Percentiles rank a stretch among this genome's conserved stretches.
Evolutionary conservation across 2,113 vertebrate genomes (phyloP).

Genomic region (Python bivittatus): DNA sequence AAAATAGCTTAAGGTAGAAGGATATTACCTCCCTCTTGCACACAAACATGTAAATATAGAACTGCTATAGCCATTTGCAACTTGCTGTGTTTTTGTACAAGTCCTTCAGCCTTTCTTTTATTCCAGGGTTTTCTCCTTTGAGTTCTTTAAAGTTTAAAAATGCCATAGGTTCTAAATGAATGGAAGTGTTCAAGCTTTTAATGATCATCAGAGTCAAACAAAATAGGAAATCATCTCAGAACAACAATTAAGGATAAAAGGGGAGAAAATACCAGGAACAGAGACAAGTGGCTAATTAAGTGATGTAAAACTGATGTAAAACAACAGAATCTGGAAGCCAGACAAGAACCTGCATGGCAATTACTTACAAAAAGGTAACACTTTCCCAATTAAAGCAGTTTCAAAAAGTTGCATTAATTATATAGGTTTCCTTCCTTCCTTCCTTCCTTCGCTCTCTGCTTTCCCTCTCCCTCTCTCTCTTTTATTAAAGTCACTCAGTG

Average conservation of each 20-base stretch:
- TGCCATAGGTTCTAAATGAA: slow-evolving; percentile 43
- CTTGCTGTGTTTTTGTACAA: not conserved
- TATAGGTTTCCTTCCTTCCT: slow-evolving; percentile 47
- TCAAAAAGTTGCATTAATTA: slow-evolving; percentile 66
- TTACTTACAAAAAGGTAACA: slow-evolving; percentile 65
- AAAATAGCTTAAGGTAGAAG: not conserved
- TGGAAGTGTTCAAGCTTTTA: slow-evolving; percentile 57
- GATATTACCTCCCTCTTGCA: not conserved
- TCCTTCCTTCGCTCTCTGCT: slow-evolving; percentile 6
- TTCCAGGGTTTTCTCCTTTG: slow-evolving; percentile 33
- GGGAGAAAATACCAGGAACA: slow-evolving; percentile 47
- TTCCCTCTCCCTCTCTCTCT: slow-evolving; percentile 33
- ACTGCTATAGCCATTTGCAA: not conserved
- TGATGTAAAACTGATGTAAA: slow-evolving; percentile 48
- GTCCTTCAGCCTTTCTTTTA: slow-evolving; percentile 31
- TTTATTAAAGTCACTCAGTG: slow-evolving; percentile 72
- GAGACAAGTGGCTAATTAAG: slow-evolving; percentile 68
- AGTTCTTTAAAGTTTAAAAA: slow-evolving; percentile 44
- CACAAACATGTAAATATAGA: not conserved
- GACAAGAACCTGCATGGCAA: slow-evolving; percentile 56
- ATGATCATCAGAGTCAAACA: slow-evolving; percentile 51
- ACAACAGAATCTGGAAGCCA: slow-evolving; percentile 48
- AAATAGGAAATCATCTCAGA: slow-evolving; percentile 54
- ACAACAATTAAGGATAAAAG: slow-evolving; percentile 50
- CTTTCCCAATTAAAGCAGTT: slow-evolving; percentile 67